Evolutionary conservation across 2,797 vertebrate species (phyloP).

Genomic region (Pelobates cultripes): DNA sequence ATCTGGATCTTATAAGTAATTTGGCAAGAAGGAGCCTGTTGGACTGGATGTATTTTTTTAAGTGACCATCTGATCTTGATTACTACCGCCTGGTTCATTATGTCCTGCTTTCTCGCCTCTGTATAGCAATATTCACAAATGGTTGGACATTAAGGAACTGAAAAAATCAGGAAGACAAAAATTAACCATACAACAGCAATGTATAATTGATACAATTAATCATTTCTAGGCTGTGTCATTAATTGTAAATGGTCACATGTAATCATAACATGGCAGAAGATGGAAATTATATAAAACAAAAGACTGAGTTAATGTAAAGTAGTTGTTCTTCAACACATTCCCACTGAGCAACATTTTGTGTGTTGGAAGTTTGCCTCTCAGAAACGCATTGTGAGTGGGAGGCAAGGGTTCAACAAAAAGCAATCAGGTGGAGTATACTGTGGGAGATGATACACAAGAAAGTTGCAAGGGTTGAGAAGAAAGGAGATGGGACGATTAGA

Average conservation of each 20-base stretch:
- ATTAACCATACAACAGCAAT: not conserved
- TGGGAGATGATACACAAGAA: no score
- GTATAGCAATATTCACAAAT: not conserved
- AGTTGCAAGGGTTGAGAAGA: no score
- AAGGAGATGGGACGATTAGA: no score
- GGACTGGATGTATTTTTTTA: not conserved
- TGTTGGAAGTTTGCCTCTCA: not conserved
- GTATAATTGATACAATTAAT: not conserved
- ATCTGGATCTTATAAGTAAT: slow-evolving; percentile 29
- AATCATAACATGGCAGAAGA: not conserved
- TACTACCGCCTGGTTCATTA: slow-evolving; percentile 5
- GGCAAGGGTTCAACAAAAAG: not conserved
- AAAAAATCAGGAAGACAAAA: not conserved
- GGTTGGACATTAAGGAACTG: not conserved
- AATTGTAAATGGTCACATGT: not conserved
- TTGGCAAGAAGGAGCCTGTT: slow-evolving; percentile 3
- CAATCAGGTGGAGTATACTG: no score
- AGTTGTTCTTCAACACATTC: not conserved
- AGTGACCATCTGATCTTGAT: slow-evolving; percentile 27
- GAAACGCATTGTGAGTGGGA: not conserved
- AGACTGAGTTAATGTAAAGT: not conserved
- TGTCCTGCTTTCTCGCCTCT: slow-evolving; percentile 3
- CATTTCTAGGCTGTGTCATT: not conserved
- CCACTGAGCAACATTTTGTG: not conserved
- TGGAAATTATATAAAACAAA: not conserved